Evolutionary conservation across 2,888 invertebrate genomes (phyloP).

Genomic region (Bruchidius siliquastri): DNA sequence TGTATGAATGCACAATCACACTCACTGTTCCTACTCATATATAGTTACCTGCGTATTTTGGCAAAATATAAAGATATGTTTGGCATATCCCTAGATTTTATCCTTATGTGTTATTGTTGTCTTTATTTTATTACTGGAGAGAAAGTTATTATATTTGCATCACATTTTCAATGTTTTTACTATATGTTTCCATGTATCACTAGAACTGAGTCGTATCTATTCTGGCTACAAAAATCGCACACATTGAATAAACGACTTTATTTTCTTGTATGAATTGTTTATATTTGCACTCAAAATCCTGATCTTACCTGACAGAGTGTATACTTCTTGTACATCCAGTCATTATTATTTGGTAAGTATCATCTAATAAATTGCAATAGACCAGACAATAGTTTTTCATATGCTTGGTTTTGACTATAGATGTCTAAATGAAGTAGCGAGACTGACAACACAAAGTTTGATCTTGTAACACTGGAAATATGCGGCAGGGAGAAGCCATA

Average conservation of each 20-base stretch:
- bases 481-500: too few relatives aligned
- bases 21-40: neutral
- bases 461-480: too few relatives aligned
- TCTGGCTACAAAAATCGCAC: neutral
- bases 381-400: too few relatives aligned
- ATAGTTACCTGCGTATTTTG: neutral
- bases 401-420: too few relatives aligned
- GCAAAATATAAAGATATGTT: neutral
- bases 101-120: neutral
- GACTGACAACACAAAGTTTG: too few relatives aligned
- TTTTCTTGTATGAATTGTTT: neutral
- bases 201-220: neutral
- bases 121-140: neutral
- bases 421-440: too few relatives aligned
- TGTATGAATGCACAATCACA: neutral
- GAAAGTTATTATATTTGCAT: neutral
- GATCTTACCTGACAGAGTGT: neutral
- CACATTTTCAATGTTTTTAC: neutral
- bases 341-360: too few relatives aligned
- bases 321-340: too few relatives aligned
- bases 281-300: neutral
- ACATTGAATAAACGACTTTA: neutral
- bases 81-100: neutral
- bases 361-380: too few relatives aligned
- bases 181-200: neutral